A percentile compares a stretch with the other conserved stretches of the same genome.
These are phyloP conservation scores for Limnephilus lunatus DNA, from an alignment of 2,888 invertebrate genomes.

Conservation along the genomic window DNA sequence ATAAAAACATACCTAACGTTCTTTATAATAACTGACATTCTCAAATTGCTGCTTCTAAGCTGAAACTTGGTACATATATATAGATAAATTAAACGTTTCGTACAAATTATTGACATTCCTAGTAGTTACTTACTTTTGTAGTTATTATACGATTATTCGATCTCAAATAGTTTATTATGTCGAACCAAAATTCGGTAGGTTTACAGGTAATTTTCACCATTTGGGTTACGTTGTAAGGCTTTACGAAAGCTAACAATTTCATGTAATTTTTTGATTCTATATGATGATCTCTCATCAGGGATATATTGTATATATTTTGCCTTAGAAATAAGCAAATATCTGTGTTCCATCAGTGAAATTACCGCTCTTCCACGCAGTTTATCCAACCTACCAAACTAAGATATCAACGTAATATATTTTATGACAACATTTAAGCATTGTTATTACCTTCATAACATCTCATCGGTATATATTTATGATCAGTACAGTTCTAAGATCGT, in stretches of 20 bases:
- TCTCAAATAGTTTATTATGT: background rate
- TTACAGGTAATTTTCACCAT: too few relatives aligned
- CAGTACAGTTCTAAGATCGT: background rate
- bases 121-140: too few relatives aligned
- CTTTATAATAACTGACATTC: background rate
- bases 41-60: background rate
- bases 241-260: background rate
- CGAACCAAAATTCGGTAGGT: too few relatives aligned
- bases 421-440: background rate
- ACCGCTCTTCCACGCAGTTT: background rate
- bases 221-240: background rate
- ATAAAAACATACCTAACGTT: background rate
- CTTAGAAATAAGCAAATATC: background rate
- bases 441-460: background rate
- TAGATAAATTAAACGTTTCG: background rate
- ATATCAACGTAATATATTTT: background rate
- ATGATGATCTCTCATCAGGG: background rate
- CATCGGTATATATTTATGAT: background rate
- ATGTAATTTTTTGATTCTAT: background rate
- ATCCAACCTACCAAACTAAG: background rate
- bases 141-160: background rate
- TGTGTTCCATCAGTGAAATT: background rate
- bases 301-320: background rate
- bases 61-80: too few relatives aligned
- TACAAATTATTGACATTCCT: background rate